A percentile compares a stretch with the other conserved stretches of the same genome.
Conservation (phyloP, 2,888 invertebrate species). For the Phoronis australis region DNA sequence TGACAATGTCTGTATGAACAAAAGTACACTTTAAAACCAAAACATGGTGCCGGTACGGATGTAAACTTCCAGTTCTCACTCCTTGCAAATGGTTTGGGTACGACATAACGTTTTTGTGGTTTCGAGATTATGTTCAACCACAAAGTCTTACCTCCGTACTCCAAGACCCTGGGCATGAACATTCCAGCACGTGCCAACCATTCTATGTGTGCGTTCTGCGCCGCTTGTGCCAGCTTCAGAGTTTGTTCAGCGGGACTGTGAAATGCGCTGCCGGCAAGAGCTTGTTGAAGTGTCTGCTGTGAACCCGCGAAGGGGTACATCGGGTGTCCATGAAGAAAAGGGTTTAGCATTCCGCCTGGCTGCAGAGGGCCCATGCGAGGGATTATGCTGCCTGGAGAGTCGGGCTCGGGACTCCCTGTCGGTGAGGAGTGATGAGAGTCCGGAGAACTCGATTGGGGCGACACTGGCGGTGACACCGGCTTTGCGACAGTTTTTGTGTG, state of each 20-base stretch:
- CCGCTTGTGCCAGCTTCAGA: conserved; percentile 38
- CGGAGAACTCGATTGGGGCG: conserved; percentile 29
- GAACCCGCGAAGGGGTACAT: conserved; percentile 15
- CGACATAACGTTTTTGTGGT: too few relatives aligned
- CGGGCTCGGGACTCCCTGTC: conserved; percentile 1
- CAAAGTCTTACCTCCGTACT: conserved; percentile 31
- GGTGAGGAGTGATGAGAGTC: conserved; percentile 21
- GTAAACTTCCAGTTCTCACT: too few relatives aligned
- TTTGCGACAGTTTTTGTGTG: background rate
- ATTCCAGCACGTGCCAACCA: conserved; percentile 88
- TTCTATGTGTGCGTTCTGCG: conserved; percentile 65
- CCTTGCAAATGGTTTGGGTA: too few relatives aligned
- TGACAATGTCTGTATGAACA: too few relatives aligned
- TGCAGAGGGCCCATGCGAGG: background rate
- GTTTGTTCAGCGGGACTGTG: conserved; percentile 41
- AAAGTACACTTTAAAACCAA: too few relatives aligned
- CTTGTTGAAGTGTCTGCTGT: conserved; percentile 21
- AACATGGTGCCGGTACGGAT: too few relatives aligned
- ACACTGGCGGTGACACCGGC: conserved; percentile 2
- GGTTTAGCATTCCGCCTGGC: too few relatives aligned
- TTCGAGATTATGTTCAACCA: too few relatives aligned
- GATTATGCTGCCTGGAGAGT: background rate
- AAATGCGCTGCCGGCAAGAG: conserved; percentile 38
- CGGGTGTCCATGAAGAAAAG: too few relatives aligned
- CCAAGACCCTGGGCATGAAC: conserved; percentile 71